A percentile compares a stretch with the other conserved stretches of the same genome.
These are phyloP conservation scores for Gorsachius magnificus DNA, from an alignment of 2,797 vertebrate species.

Conservation along the genomic window DNA sequence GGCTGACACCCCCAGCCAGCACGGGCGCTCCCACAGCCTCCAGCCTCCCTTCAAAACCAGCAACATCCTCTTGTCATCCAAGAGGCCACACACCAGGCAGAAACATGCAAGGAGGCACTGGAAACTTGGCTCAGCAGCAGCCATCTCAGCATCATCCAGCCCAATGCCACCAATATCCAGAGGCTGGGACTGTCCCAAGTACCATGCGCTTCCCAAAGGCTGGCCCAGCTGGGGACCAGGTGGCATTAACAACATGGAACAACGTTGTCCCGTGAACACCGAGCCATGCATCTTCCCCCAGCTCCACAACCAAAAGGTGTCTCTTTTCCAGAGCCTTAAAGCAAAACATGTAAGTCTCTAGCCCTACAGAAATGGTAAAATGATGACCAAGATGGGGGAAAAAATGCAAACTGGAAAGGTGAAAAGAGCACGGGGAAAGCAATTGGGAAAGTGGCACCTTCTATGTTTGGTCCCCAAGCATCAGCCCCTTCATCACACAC, in stretches of 20 bases:
- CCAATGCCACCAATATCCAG: neutral
- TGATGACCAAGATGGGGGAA: neutral
- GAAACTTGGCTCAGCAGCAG: neutral
- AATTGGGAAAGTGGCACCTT: neutral
- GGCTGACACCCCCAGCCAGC: neutral
- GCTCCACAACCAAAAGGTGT: neutral
- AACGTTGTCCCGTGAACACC: fast-evolving
- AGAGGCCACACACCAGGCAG: neutral
- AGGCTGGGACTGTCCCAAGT: neutral
- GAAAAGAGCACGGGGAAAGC: neutral
- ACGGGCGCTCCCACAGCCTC: neutral
- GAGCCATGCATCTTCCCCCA: neutral
- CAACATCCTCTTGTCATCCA: neutral
- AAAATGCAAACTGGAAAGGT: neutral
- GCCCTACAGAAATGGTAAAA: neutral
- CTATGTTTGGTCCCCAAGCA: neutral
- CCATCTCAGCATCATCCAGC: neutral
- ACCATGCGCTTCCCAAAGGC: neutral
- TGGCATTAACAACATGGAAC: neutral
- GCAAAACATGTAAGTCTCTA: neutral
- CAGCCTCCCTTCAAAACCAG: neutral
- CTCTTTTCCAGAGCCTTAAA: neutral
- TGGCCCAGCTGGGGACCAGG: neutral
- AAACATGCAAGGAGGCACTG: neutral
- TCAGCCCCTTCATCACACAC: neutral